Conservation (phyloP, 2,888 invertebrate genomes). For the Eupithecia tripunctaria region DNA sequence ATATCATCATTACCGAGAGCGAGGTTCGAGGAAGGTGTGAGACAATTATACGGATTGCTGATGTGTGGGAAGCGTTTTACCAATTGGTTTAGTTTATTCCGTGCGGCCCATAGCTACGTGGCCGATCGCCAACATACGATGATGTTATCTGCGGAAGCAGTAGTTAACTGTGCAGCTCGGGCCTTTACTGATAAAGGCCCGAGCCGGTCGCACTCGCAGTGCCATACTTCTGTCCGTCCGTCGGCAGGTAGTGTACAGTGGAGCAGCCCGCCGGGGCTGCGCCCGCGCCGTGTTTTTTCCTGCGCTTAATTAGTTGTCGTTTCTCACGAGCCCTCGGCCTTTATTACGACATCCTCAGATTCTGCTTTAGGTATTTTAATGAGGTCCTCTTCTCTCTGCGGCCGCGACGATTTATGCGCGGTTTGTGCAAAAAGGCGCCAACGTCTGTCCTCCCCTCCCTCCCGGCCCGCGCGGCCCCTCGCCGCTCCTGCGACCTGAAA, state of each 20-base stretch:
- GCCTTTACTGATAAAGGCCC: no score
- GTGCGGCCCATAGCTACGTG: no score
- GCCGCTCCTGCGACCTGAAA: constrained; percentile 14
- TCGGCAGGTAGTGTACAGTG: not conserved
- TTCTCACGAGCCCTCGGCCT: constrained; percentile 67
- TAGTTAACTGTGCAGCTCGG: no score
- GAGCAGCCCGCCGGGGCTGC: not conserved
- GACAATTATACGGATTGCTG: no score
- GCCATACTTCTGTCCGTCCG: not conserved
- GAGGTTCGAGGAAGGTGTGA: no score
- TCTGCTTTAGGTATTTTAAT: constrained; percentile 76
- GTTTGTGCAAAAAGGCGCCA: constrained; percentile 58
- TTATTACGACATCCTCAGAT: constrained; percentile 60
- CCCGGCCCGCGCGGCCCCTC: not conserved
- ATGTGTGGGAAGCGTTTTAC: no score
- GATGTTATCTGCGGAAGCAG: no score
- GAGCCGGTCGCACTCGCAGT: no score
- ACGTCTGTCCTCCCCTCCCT: constrained; percentile 28
- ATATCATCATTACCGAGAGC: no score
- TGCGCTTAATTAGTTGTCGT: constrained; percentile 65
- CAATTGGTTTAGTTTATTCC: no score
- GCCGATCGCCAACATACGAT: no score
- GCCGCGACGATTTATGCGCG: constrained; percentile 52
- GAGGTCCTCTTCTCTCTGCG: constrained; percentile 52
- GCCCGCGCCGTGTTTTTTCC: constrained; percentile 49